Evolutionary conservation across 2,113 vertebrate species (phyloP).

Genomic region (Crocuta crocuta): DNA sequence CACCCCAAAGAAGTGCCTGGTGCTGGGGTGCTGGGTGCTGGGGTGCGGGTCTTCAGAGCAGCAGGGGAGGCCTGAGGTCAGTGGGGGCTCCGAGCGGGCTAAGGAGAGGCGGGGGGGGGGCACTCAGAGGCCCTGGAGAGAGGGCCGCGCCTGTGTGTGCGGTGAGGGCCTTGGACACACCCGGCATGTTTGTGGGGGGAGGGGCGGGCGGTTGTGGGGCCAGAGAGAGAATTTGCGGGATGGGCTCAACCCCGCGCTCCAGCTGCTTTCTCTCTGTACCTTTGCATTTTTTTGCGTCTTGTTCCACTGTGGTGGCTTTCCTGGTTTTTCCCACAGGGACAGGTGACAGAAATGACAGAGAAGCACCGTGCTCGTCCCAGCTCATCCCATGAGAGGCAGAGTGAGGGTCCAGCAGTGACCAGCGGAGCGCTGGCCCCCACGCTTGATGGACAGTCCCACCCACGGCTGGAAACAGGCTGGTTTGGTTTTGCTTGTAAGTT

Average conservation of each 20-base stretch:
- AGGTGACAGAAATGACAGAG: neutral
- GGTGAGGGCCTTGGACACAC: fast-evolving
- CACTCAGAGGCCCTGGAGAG: neutral
- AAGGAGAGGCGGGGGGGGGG: fast-evolving
- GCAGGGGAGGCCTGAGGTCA: neutral
- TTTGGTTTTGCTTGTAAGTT: too few relatives aligned
- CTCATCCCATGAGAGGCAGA: fast-evolving
- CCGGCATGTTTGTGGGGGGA: fast-evolving
- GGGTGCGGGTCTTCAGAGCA: fast-evolving
- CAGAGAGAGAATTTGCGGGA: neutral
- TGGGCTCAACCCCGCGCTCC: fast-evolving
- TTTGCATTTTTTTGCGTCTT: fast-evolving
- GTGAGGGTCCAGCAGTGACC: neutral
- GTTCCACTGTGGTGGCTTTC: neutral
- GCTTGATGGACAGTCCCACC: neutral
- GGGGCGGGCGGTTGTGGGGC: neutral
- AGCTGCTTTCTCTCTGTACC: neutral
- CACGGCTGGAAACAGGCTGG: neutral
- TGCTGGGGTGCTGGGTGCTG: fast-evolving
- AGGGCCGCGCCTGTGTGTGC: fast-evolving
- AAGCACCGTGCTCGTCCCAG: neutral
- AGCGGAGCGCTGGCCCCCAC: neutral
- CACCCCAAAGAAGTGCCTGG: neutral
- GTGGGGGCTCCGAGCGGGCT: neutral
- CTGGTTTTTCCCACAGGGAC: too few relatives aligned